Evolutionary conservation across 1,140 invertebrate species (phyloP).

Genomic region (Drosophila hydei): DNA sequence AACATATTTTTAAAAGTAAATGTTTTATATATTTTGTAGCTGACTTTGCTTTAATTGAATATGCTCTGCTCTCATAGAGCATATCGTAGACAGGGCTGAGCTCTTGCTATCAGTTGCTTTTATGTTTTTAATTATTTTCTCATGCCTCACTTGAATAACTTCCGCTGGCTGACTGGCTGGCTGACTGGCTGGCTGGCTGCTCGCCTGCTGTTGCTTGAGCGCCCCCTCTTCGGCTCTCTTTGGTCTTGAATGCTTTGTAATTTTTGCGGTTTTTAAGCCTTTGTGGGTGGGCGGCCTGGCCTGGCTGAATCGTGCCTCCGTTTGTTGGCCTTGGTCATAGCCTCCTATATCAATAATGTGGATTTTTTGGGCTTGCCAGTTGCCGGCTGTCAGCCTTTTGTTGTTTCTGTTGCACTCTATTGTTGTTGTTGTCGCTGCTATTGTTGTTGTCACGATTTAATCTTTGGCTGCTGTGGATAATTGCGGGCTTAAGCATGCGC

Average conservation of each 20-base stretch:
- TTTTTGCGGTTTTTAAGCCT: slow-evolving; percentile 75
- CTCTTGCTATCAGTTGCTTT: slow-evolving; percentile 28
- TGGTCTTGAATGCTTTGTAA: slow-evolving; percentile 68
- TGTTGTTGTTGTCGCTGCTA: slow-evolving; percentile 22
- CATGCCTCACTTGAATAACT: slow-evolving; percentile 67
- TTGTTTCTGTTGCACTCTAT: slow-evolving; percentile 27
- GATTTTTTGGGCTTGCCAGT: slow-evolving; percentile 47
- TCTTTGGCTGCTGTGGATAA: slow-evolving; percentile 79
- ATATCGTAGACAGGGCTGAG: slow-evolving; percentile 47
- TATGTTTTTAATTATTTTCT: slow-evolving; percentile 77
- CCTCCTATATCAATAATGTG: slow-evolving; percentile 70
- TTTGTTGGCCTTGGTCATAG: background rate
- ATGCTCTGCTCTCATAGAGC: slow-evolving; percentile 24
- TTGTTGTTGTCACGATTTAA: slow-evolving; percentile 68
- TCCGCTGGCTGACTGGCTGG: slow-evolving; percentile 14
- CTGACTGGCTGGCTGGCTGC: slow-evolving; percentile 2
- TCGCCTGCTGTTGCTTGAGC: background rate
- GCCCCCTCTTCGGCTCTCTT: slow-evolving; percentile 11
- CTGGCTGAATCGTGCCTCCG: background rate
- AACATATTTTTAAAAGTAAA: background rate
- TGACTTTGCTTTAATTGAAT: slow-evolving; percentile 1
- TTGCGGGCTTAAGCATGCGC: slow-evolving; percentile 78
- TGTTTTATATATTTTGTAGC: background rate
- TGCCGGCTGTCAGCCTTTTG: slow-evolving; percentile 26
- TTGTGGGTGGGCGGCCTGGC: slow-evolving; percentile 33